These are phyloP conservation scores for Medauroidea extradentata DNA, from an alignment of 1,140 invertebrate genomes.

Conservation along the genomic window DNA sequence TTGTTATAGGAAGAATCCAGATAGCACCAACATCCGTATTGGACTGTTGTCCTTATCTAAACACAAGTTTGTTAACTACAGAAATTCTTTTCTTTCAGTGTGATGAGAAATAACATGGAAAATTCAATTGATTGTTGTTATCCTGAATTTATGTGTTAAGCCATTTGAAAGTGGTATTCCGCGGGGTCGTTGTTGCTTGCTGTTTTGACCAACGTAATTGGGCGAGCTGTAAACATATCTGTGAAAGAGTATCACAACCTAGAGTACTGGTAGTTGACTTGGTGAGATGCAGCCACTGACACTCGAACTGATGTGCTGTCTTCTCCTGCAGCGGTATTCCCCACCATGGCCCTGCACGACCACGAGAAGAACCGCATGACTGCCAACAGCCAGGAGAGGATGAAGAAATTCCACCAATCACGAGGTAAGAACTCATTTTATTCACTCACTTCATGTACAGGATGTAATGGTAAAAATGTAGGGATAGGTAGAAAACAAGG, in stretches of 20 bases:
- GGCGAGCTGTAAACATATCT: not conserved
- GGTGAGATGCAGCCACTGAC: no score
- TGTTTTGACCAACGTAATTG: not conserved
- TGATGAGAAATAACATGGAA: no score
- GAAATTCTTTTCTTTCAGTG: no score
- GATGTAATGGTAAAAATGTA: no score
- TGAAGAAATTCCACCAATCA: constrained; percentile 27
- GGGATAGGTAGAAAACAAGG: no score
- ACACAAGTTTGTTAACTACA: no score
- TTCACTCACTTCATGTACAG: no score
- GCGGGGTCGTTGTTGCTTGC: not conserved
- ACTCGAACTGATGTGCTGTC: not conserved
- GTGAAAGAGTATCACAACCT: not conserved
- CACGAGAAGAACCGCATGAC: constrained; percentile 7
- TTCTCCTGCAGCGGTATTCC: constrained; percentile 23
- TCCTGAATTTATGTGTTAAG: not conserved
- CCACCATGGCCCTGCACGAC: constrained; percentile 26
- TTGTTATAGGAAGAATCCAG: no score
- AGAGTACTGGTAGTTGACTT: no score
- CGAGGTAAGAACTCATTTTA: constrained; percentile 23
- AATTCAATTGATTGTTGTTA: not conserved
- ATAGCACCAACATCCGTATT: no score
- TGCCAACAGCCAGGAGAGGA: constrained; percentile 18
- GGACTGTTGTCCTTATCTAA: no score
- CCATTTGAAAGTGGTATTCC: not conserved